phyloP scores from a whole-genome alignment of 2,113 vertebrate species.

The Hepsetus odoe region DNA sequence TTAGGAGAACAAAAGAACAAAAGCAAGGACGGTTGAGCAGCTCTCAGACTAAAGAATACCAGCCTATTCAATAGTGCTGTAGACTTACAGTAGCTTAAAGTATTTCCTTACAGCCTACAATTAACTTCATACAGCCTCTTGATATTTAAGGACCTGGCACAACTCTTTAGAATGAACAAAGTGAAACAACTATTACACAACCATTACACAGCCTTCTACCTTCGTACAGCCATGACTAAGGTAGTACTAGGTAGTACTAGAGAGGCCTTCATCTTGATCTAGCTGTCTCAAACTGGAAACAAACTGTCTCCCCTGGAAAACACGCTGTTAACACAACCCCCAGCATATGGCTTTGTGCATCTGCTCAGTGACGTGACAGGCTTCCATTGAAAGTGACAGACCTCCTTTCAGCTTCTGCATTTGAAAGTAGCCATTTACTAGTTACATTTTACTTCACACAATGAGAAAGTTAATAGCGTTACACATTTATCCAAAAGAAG shows the following conservation, averaged over 20 bases:
- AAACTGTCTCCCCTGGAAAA: neutral
- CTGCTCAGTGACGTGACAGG: neutral
- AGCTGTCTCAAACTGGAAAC: too few species aligned
- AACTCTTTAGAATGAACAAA: neutral
- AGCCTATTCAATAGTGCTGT: neutral
- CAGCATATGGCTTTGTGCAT: neutral
- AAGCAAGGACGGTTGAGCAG: neutral
- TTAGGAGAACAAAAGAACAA: constrained; percentile 10
- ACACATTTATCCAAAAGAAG: too few species aligned
- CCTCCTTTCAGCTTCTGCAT: neutral
- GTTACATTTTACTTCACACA: too few species aligned
- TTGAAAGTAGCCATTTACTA: too few species aligned
- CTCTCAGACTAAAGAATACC: neutral
- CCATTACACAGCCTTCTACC: neutral
- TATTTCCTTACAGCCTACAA: neutral
- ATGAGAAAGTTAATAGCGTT: too few species aligned
- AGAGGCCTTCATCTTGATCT: too few species aligned
- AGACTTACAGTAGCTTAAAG: neutral
- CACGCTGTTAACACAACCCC: neutral
- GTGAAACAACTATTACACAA: neutral
- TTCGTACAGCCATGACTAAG: neutral
- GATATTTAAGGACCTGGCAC: neutral
- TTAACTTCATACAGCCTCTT: neutral
- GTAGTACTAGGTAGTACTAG: too few species aligned
- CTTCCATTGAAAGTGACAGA: neutral